These are phyloP conservation scores for Sander lucioperca DNA, from an alignment of 2,113 vertebrate species.

Conservation along the genomic window DNA sequence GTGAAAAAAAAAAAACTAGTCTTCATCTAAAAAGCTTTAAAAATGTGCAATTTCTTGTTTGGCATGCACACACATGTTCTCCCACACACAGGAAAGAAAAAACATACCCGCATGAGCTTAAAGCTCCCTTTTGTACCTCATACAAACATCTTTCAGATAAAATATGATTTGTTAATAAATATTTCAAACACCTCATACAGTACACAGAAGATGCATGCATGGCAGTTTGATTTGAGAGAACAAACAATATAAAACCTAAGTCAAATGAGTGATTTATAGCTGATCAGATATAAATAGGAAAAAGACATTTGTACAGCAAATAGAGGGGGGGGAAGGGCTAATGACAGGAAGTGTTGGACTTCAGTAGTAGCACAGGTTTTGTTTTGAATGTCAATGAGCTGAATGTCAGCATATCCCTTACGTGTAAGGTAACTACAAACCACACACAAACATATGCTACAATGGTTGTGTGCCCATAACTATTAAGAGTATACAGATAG, in stretches of 20 bases:
- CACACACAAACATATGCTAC: conserved; percentile 80
- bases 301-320: conserved; percentile 72
- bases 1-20: conserved; percentile 86
- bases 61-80: conserved; percentile 88
- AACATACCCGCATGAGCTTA: conserved; percentile 71
- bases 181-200: conserved; percentile 85
- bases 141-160: conserved; percentile 84
- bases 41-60: conserved; percentile 91
- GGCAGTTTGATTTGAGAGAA: conserved; percentile 86
- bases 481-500: conserved; percentile 50
- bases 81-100: conserved; percentile 77
- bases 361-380: conserved; percentile 86
- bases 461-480: conserved; percentile 72
- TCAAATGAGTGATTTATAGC: conserved; percentile 82
- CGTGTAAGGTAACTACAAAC: conserved; percentile 69
- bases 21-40: conserved; percentile 87
- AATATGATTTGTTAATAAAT: conserved; percentile 81
- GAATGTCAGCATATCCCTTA: conserved; percentile 87
- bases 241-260: conserved; percentile 86
- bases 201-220: conserved; percentile 92
- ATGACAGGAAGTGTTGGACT: conserved; percentile 76
- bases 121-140: conserved; percentile 79
- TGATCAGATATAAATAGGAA: conserved; percentile 73
- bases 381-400: conserved; percentile 70
- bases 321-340: conserved; percentile 35